Evolutionary conservation across 2,888 invertebrate genomes (phyloP).

Genomic region (Drosophila niveifrons): DNA sequence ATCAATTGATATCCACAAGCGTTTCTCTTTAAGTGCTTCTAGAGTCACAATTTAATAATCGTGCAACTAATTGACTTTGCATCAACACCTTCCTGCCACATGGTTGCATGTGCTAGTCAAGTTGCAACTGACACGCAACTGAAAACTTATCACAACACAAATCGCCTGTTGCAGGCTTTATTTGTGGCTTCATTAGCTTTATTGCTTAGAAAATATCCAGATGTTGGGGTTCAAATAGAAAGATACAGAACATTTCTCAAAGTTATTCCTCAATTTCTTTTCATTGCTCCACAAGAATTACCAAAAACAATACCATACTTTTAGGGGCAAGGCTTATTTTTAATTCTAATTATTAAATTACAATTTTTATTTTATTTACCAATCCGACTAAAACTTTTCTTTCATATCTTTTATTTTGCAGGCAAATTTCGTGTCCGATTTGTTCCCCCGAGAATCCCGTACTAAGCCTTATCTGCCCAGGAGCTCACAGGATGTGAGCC

Average conservation of each 20-base stretch:
- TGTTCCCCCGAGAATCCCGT: constrained; percentile 66
- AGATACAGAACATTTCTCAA: not conserved
- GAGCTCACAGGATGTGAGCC: constrained; percentile 77
- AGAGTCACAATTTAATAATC: not conserved
- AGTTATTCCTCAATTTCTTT: not conserved
- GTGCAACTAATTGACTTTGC: constrained; percentile 16
- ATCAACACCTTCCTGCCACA: constrained; percentile 25
- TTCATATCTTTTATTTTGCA: constrained; percentile 63
- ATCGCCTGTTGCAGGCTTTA: constrained; percentile 29
- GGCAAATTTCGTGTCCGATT: constrained; percentile 84
- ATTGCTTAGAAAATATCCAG: not conserved
- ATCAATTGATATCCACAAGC: constrained; percentile 19
- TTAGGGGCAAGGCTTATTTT: constrained; percentile 50
- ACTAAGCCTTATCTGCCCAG: constrained; percentile 77
- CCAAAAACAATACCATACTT: constrained; percentile 53
- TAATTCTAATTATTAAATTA: too few species aligned
- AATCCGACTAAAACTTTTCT: not conserved
- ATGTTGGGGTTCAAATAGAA: not conserved
- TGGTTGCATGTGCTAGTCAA: constrained; percentile 10
- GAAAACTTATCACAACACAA: constrained; percentile 10
- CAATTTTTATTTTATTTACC: not conserved
- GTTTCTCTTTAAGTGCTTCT: constrained; percentile 37
- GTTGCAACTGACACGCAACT: constrained; percentile 22
- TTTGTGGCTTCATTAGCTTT: constrained; percentile 52
- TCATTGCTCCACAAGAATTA: not conserved